phyloP scores from a whole-genome alignment of 1,140 invertebrate species.

The Gryon sp. region DNA sequence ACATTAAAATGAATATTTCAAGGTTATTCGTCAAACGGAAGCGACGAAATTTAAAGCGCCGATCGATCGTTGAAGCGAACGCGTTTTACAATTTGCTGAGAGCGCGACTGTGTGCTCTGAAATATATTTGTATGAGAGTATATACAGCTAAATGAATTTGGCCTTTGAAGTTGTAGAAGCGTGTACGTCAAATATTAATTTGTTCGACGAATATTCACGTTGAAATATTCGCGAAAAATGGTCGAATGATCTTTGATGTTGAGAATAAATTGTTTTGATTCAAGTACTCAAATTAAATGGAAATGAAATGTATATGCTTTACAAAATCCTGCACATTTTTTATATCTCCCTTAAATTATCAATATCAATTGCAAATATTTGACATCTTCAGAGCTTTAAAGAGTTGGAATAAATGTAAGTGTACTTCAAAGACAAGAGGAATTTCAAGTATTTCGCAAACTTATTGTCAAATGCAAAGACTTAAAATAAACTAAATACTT shows the following conservation, averaged over 20 bases:
- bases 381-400: too few species aligned
- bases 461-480: too few species aligned
- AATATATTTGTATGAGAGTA: background rate
- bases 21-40: conserved; percentile 55
- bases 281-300: conserved; percentile 13
- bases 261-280: conserved; percentile 15
- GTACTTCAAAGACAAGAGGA: too few species aligned
- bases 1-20: conserved; percentile 63
- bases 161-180: conserved; percentile 40
- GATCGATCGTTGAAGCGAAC: conserved; percentile 49
- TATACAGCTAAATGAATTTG: conserved; percentile 37
- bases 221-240: conserved; percentile 16
- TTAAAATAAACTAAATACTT: too few species aligned
- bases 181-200: conserved; percentile 53
- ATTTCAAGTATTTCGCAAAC: too few species aligned
- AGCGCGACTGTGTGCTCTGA: background rate
- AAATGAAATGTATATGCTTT: too few species aligned
- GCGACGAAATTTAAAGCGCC: conserved; percentile 50
- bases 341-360: too few species aligned
- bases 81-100: conserved; percentile 1
- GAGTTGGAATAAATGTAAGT: too few species aligned
- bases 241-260: conserved; percentile 43
- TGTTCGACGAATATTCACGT: conserved; percentile 19
- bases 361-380: too few species aligned
- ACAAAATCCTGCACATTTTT: too few species aligned